These are phyloP conservation scores for Synergus gifuensis DNA, from an alignment of 2,888 invertebrate species.

Conservation along the genomic window DNA sequence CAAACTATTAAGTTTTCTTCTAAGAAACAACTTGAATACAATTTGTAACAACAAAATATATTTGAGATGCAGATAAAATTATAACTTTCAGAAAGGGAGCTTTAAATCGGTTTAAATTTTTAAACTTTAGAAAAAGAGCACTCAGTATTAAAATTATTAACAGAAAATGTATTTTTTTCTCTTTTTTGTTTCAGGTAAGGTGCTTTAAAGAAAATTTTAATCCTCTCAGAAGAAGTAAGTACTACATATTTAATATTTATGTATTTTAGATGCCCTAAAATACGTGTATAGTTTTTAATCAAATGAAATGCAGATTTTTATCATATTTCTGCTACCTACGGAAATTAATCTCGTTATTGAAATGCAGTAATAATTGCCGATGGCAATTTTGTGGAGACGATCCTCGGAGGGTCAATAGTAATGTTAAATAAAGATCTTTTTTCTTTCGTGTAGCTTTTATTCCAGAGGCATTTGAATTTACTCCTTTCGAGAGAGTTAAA, in stretches of 20 bases:
- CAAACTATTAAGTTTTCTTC: background rate
- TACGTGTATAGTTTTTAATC: background rate
- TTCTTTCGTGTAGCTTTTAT: background rate
- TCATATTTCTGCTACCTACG: background rate
- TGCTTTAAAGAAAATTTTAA: background rate
- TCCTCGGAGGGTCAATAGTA: background rate
- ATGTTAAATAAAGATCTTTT: background rate
- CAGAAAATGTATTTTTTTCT: background rate
- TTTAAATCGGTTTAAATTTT: background rate
- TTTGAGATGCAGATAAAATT: background rate
- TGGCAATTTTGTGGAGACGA: background rate
- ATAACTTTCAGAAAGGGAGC: background rate
- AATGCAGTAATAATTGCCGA: background rate
- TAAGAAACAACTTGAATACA: background rate
- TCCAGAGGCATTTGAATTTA: background rate
- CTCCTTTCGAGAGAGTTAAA: background rate
- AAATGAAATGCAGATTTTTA: background rate
- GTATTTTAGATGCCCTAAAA: too few species aligned
- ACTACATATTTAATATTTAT: background rate
- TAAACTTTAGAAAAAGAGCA: too few species aligned
- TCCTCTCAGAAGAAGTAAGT: background rate
- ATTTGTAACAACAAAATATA: background rate
- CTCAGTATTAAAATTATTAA: too few species aligned
- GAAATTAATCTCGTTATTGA: background rate
- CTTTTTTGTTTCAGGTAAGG: slow-evolving; percentile 27